phyloP scores from a whole-genome alignment of 2,888 invertebrate species.

The Ceratothoa steindachneri region DNA sequence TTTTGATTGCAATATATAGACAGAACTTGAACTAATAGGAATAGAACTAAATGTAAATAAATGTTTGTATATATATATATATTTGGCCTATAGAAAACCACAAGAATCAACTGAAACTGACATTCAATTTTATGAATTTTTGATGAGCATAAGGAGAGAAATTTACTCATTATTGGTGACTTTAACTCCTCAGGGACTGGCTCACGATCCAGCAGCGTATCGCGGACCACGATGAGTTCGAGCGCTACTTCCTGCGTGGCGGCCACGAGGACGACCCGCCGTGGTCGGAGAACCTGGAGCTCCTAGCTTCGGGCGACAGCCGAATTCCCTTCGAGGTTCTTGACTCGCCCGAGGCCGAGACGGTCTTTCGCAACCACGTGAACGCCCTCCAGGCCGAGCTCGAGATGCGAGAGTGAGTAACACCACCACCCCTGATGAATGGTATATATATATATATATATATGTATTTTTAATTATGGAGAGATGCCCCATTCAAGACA shows the following conservation, averaged over 20 bases:
- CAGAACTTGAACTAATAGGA: no score
- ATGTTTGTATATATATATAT: no score
- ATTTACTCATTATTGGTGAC: background rate
- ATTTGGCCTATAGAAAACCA: no score
- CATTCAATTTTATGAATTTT: no score
- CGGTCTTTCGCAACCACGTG: conserved; percentile 83
- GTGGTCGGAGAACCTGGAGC: conserved; percentile 62
- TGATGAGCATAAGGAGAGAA: no score
- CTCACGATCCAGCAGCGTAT: conserved; percentile 77
- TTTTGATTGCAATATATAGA: no score
- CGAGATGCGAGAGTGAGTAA: conserved; percentile 80
- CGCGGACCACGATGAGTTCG: conserved; percentile 86
- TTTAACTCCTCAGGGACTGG: conserved; percentile 73
- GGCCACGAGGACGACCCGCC: conserved; percentile 70
- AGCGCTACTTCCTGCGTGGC: conserved; percentile 83
- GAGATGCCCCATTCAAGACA: no score
- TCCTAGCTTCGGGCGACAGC: conserved; percentile 62
- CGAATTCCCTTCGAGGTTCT: conserved; percentile 89
- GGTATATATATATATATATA: conserved; percentile 12
- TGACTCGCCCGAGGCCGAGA: conserved; percentile 84
- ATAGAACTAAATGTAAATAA: no score
- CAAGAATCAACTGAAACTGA: no score
- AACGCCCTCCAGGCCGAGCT: conserved; percentile 88
- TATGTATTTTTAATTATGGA: background rate
- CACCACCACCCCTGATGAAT: background rate